phyloP scores from a whole-genome alignment of 2,113 vertebrate genomes.

The Petaurus breviceps region DNA sequence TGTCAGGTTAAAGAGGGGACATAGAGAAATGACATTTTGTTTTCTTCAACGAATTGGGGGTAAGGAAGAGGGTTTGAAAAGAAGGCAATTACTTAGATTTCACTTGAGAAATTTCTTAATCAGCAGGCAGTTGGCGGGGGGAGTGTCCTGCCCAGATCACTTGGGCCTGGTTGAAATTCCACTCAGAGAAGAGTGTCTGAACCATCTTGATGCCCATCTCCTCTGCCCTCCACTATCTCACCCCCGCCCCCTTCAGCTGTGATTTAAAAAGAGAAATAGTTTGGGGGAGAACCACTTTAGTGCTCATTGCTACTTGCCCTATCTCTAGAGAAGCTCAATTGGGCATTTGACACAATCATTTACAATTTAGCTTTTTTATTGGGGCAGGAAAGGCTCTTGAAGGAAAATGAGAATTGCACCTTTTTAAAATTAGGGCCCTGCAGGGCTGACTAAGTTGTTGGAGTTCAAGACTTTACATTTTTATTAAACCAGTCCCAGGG shows the following conservation, averaged over 20 bases:
- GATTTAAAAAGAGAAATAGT: background rate
- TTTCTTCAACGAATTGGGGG: background rate
- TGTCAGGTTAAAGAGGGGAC: background rate
- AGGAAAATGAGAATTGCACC: background rate
- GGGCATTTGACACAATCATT: background rate
- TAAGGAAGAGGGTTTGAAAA: background rate
- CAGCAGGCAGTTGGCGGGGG: background rate
- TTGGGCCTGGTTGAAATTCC: background rate
- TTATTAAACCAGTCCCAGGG: background rate
- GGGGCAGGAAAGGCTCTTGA: background rate
- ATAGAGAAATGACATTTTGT: background rate
- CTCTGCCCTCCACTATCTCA: background rate
- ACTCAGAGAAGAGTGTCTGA: background rate
- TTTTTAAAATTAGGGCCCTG: background rate
- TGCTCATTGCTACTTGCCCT: background rate
- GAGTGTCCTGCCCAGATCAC: background rate
- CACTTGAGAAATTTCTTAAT: background rate
- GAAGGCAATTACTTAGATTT: background rate
- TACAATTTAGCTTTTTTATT: background rate
- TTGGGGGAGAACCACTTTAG: background rate
- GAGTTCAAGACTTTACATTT: background rate
- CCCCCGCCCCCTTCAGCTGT: background rate
- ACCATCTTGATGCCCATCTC: background rate
- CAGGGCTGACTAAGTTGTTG: background rate
- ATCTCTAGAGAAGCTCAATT: background rate